These are phyloP conservation scores for Lamprotornis superbus DNA, from an alignment of 2,113 vertebrate species.

Conservation along the genomic window DNA sequence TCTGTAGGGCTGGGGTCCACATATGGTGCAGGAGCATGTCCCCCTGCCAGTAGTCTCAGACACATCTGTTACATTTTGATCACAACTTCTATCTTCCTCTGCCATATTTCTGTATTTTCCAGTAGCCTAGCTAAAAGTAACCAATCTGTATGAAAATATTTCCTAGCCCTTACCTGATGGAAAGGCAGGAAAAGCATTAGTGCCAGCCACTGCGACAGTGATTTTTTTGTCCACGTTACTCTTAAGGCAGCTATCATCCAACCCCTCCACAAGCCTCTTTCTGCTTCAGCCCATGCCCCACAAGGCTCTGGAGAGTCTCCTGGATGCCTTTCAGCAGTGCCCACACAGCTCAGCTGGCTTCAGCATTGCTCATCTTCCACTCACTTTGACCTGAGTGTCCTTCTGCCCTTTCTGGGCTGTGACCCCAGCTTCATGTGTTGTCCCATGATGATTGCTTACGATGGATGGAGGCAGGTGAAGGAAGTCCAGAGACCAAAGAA, in stretches of 20 bases:
- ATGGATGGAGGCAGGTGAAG: not conserved
- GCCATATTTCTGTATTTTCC: not conserved
- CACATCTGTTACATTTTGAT: not conserved
- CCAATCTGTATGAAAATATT: not conserved
- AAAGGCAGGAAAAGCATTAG: not conserved
- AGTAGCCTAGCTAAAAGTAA: not conserved
- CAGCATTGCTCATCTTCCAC: not conserved
- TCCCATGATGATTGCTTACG: not conserved
- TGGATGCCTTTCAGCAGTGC: not conserved
- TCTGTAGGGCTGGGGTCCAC: not conserved
- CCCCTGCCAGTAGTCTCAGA: not conserved
- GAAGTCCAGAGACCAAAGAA: constrained; percentile 28
- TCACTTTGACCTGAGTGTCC: not conserved
- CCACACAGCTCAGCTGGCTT: not conserved
- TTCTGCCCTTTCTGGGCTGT: not conserved
- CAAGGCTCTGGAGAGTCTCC: not conserved
- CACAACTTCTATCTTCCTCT: not conserved
- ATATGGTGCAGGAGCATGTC: fast-evolving
- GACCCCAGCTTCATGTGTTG: not conserved
- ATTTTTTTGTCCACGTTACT: not conserved
- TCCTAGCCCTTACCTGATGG: not conserved
- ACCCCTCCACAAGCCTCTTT: not conserved
- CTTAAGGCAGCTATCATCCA: not conserved
- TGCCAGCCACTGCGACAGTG: fast-evolving
- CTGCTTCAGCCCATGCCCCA: not conserved